Evolutionary conservation across 2,888 invertebrate species (phyloP).

Genomic region (Diachrysia chrysitis): DNA sequence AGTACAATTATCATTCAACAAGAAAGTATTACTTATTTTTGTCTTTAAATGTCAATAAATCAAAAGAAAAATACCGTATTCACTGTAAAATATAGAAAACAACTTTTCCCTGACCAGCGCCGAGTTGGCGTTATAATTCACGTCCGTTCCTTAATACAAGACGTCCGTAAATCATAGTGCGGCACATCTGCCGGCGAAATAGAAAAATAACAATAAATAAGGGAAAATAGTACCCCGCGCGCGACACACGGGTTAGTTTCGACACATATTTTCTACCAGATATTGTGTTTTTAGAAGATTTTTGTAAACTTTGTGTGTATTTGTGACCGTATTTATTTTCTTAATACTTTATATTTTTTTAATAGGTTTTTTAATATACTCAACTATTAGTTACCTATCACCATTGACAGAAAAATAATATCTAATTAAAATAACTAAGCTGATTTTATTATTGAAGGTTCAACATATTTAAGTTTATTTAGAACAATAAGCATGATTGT

Average conservation of each 20-base stretch:
- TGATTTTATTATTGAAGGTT: no score
- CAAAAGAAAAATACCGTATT: slow-evolving; percentile 28
- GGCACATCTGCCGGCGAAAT: slow-evolving; percentile 88
- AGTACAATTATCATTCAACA: no score
- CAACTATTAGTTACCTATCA: no score
- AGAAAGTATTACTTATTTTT: no score
- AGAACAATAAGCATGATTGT: no score
- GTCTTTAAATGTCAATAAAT: not conserved
- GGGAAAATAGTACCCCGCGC: slow-evolving; percentile 69
- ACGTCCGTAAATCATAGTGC: slow-evolving; percentile 83
- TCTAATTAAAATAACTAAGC: no score
- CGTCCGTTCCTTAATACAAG: slow-evolving; percentile 81
- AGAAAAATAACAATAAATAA: slow-evolving; percentile 90
- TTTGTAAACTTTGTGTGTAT: not conserved
- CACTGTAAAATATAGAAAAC: slow-evolving; percentile 50
- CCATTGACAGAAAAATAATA: no score
- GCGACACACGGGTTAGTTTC: slow-evolving; percentile 57
- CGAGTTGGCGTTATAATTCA: slow-evolving; percentile 77
- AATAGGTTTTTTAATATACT: no score
- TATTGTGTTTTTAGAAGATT: slow-evolving; percentile 18
- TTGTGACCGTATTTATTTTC: not conserved
- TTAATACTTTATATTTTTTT: not conserved
- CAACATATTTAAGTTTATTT: no score
- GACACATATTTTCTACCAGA: slow-evolving; percentile 38
- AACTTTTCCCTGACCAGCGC: slow-evolving; percentile 69